phyloP scores from a whole-genome alignment of 2,113 vertebrate genomes.

The Hemiscyllium ocellatum region DNA sequence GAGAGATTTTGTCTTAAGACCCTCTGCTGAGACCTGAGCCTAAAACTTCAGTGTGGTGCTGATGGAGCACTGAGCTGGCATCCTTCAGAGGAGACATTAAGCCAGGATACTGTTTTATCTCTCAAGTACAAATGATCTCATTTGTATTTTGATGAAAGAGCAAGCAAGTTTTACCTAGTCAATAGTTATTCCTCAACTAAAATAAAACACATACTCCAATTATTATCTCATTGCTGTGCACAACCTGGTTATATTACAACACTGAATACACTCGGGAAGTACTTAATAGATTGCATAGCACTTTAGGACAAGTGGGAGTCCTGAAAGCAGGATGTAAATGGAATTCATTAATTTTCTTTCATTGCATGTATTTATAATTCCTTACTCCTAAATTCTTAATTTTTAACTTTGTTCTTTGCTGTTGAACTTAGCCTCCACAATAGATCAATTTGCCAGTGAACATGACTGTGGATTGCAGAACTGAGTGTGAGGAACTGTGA shows the following conservation, averaged over 20 bases:
- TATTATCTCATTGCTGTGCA: background rate
- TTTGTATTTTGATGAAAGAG: background rate
- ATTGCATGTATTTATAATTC: background rate
- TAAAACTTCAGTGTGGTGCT: background rate
- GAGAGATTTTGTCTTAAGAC: background rate
- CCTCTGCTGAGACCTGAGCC: background rate
- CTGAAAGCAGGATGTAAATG: background rate
- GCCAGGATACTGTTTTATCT: no score
- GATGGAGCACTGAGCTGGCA: background rate
- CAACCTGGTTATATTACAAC: background rate
- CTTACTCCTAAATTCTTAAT: background rate
- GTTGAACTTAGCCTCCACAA: background rate
- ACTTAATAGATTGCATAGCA: background rate
- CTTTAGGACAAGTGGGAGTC: background rate
- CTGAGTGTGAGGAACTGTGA: background rate
- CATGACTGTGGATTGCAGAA: background rate
- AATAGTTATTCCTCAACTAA: background rate
- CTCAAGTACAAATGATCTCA: background rate
- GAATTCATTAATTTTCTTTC: background rate
- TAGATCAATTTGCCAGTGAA: background rate
- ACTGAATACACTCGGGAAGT: background rate
- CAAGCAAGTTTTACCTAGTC: background rate
- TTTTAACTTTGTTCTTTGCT: background rate
- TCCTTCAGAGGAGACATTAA: background rate
- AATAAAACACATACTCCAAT: background rate